Evolutionary conservation across 2,888 invertebrate genomes (phyloP).

Genomic region (Epsilonema sp.): DNA sequence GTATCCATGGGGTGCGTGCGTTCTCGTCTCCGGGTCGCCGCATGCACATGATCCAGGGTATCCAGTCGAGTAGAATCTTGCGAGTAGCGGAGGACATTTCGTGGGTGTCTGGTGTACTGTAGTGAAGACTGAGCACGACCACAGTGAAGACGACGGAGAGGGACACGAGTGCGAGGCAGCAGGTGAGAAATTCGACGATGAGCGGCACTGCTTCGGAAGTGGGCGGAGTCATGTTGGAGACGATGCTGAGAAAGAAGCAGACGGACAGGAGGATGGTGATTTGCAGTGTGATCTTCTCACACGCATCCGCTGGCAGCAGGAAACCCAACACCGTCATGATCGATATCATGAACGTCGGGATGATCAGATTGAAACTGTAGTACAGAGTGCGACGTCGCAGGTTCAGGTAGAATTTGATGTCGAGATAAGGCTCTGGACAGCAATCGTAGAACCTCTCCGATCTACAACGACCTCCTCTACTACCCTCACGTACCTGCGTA

Average conservation of each 20-base stretch:
- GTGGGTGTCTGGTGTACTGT: conserved; percentile 10
- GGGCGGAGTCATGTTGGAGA: conserved; percentile 79
- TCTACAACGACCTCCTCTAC: too few relatives aligned
- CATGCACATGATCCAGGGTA: too few relatives aligned
- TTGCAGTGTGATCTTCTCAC: conserved; percentile 78
- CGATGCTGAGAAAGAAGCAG: conserved; percentile 91
- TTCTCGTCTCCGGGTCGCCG: too few relatives aligned
- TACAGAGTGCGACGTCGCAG: conserved; percentile 88
- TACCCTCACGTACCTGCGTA: too few relatives aligned
- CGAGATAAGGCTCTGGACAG: conserved; percentile 42
- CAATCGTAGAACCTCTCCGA: background rate
- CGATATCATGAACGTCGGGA: conserved; percentile 93
- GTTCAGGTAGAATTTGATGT: conserved; percentile 85
- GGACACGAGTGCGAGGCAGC: background rate
- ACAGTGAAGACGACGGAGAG: conserved; percentile 5
- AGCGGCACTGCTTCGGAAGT: conserved; percentile 22
- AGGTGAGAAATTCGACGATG: conserved; percentile 12
- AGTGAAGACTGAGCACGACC: conserved; percentile 8
- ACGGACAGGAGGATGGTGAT: conserved; percentile 48
- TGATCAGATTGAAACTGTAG: conserved; percentile 97
- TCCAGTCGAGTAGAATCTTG: too few relatives aligned
- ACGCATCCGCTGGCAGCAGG: conserved; percentile 92
- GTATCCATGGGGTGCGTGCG: too few relatives aligned
- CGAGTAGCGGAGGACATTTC: too few relatives aligned
- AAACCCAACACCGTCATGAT: conserved; percentile 96